phyloP scores from a whole-genome alignment of 2,888 invertebrate species.

The Caradrina kadenii region DNA sequence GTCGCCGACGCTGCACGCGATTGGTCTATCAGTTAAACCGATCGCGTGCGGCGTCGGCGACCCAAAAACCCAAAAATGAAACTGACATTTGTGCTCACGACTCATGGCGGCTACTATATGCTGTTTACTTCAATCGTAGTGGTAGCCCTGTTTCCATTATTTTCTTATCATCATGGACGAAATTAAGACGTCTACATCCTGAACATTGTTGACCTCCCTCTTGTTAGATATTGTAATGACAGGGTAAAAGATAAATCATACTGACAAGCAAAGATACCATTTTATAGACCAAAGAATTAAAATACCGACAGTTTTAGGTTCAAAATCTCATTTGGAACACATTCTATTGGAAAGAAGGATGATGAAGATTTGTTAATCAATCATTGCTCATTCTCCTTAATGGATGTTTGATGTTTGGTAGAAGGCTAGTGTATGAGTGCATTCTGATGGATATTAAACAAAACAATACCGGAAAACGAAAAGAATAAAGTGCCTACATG shows the following conservation, averaged over 20 bases:
- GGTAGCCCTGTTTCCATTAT: constrained; percentile 64
- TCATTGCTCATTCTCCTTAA: constrained; percentile 8
- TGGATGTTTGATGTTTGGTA: constrained; percentile 55
- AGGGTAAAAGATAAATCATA: constrained; percentile 77
- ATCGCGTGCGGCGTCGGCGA: too few relatives aligned
- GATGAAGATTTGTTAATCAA: constrained; percentile 30
- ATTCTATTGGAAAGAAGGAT: background rate
- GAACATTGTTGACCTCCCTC: constrained; percentile 77
- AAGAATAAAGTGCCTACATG: constrained; percentile 21
- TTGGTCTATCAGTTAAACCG: too few relatives aligned
- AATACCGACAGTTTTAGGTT: constrained; percentile 7
- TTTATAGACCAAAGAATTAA: constrained; percentile 28
- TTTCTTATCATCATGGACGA: constrained; percentile 67
- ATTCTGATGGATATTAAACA: constrained; percentile 54
- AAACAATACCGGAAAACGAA: constrained; percentile 26
- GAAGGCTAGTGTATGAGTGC: constrained; percentile 60
- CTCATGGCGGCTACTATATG: too few relatives aligned
- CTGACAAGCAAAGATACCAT: constrained; percentile 60
- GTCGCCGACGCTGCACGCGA: too few relatives aligned
- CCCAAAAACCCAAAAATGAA: too few relatives aligned
- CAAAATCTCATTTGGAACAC: constrained; percentile 5
- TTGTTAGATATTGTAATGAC: constrained; percentile 69
- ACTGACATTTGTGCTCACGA: too few relatives aligned
- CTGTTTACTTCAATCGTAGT: constrained; percentile 1
- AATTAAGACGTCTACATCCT: constrained; percentile 84